Evolutionary conservation across 23 tunicate species (phyloP), one percentile per base, ranked within the genome.

Genomic region (Phallusia fumigata): DNA sequence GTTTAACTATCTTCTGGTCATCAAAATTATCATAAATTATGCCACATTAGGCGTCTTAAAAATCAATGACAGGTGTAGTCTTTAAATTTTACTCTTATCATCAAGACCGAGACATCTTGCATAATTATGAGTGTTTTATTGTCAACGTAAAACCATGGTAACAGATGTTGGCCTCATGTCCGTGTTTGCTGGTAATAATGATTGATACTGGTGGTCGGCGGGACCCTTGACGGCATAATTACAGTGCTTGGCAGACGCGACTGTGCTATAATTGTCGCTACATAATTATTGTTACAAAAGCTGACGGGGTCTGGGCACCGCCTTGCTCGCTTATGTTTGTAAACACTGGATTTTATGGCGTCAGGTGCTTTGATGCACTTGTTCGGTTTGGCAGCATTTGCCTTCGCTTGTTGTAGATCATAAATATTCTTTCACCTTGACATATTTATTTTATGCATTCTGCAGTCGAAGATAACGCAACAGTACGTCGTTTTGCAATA

Each of bases 231-330:
- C 47, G 10, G 69, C 69, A 24, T 58, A 58, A 58, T 58, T 58
- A 24, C 69, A 58, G 69, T 58, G 69, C 69, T 40, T 16, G 28
- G 69, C 69, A 58, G 69, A 58, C 69, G 69, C 69, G 69, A 21
- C 8, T 24, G 1, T 5, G 69, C 28, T 58, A 13, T 58, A 58
- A 58, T 58, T 58, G 28, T 58, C 69, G 15, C 16, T 13, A 24
- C 69, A 40, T 40, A 58, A 58, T 58, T 58, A 24, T 58, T 5
- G 47, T 24, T 6, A 58, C 69, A 58, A 24, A 6, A 13, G 69
- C 28, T 13, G 10, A 40, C 47, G 47, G 47, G 3, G 11, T 13
- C 69, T 24, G 69, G 26, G 15, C 69, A 13, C 11, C 26, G 26
- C 69, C 69, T 58, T 58, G 69, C 69, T 58, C 26, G 16, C 69